Base-by-base conservation (phyloP, 2,888 invertebrate species). In the Cartodere bifasciata region DNA sequence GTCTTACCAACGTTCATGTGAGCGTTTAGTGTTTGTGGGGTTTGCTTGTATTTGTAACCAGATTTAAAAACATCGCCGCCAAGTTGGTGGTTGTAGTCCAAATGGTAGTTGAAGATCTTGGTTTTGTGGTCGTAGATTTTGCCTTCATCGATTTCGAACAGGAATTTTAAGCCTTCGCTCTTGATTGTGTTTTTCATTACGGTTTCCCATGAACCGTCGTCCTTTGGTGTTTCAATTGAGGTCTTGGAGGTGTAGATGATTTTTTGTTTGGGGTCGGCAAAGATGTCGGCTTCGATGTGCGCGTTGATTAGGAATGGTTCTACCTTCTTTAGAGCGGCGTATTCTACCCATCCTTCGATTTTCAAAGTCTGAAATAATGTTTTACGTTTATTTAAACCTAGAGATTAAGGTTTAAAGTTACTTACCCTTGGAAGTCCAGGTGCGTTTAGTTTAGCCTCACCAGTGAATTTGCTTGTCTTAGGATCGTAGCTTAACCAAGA, bases 371-470 rank as follows among this genome's bases (percentile, higher is more conserved):
- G n/a, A n/a, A n/a, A n/a, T n/a, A n/a, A n/a, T n/a, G n/a, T n/a
- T n/a, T n/a, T n/a, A n/a, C n/a, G n/a, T n/a, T n/a, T n/a, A n/a
- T n/a, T n/a, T n/a, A n/a, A n/a, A n/a, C n/a, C n/a, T n/a, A n/a
- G n/a, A n/a, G n/a, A 20, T 20, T 20, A 7, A n/a, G 24, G 6
- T 15, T 5, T 11, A 3, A 23, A 13, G 6, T 4, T 16, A 34
- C 36, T 40, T 41, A 71, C 74, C 65, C 70, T 76, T 37, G 64
- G 58, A 35, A 82, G 62, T 16, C 67, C 67, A 6, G 84, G 84
- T 49, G 80, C 75, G 16, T 68, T 68, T 38, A 83, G 70, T 41
- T 70, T 73, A 1, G 72, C 47, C 39, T 75, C 70, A 2, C 72
- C 72, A 2, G 60, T 58, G 2, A 67, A 50, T 3, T 62, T 59